Evolutionary conservation across 1,140 invertebrate species (phyloP).

Genomic region (Trichonephila clavipes): DNA sequence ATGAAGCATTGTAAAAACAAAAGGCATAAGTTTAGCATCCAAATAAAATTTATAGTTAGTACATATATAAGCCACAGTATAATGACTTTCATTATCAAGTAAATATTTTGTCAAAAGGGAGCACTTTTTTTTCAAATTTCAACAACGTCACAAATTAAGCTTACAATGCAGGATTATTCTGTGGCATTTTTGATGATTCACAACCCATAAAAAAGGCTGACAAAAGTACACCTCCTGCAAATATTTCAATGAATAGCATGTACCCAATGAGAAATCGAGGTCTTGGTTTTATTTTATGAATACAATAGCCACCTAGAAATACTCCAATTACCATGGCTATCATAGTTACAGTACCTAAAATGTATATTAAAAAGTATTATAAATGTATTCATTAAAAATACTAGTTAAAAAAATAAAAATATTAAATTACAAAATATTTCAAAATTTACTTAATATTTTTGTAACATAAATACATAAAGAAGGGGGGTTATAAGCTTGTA

Average conservation of each 20-base stretch:
- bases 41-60: no score
- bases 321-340: conserved; percentile 87
- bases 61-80: not conserved
- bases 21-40: no score
- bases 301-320: conserved; percentile 86
- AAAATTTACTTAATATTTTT: no score
- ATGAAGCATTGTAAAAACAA: no score
- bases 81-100: not conserved
- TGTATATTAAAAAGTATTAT: not conserved
- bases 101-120: not conserved
- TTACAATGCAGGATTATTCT: conserved; percentile 15
- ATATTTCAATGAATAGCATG: conserved; percentile 86
- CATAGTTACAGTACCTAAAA: conserved; percentile 83
- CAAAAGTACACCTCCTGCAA: conserved; percentile 85
- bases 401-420: no score
- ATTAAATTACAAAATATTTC: no score
- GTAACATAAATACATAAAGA: no score
- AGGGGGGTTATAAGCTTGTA: no score
- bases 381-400: no score
- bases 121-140: not conserved
- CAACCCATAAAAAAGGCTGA: conserved; percentile 87
- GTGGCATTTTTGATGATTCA: conserved; percentile 77
- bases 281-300: conserved; percentile 87
- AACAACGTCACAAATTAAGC: not conserved
- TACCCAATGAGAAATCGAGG: conserved; percentile 86